phyloP scores from a whole-genome alignment of 1,140 invertebrate species.

The Drosophila orena region DNA sequence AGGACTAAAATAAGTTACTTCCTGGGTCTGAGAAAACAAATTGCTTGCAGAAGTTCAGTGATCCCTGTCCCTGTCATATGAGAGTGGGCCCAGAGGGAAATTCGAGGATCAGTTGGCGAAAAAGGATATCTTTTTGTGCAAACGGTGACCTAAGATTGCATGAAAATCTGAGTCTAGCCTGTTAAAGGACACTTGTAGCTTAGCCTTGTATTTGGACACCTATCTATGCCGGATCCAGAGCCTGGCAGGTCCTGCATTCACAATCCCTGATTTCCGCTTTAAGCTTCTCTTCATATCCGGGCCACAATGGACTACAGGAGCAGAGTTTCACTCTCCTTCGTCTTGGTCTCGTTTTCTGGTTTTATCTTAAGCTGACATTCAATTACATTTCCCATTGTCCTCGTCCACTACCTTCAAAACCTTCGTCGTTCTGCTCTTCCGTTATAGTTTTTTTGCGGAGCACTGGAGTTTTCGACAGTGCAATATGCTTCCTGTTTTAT shows the following conservation, averaged over 20 bases:
- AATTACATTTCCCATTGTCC: slow-evolving; percentile 79
- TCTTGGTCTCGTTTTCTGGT: slow-evolving; percentile 62
- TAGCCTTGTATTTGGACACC: slow-evolving; percentile 83
- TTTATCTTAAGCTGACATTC: slow-evolving; percentile 81
- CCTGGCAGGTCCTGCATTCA: slow-evolving; percentile 19
- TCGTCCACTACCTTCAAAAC: slow-evolving; percentile 34
- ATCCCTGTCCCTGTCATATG: slow-evolving; percentile 44
- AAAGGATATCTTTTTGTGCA: slow-evolving; percentile 11
- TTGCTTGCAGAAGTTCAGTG: slow-evolving; percentile 60
- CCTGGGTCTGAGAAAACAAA: slow-evolving; percentile 64
- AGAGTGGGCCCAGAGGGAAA: slow-evolving; percentile 6
- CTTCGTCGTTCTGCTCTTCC: slow-evolving; percentile 7
- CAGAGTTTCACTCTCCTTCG: slow-evolving; percentile 44
- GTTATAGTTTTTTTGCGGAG: slow-evolving; percentile 47
- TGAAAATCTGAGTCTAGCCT: slow-evolving; percentile 57
- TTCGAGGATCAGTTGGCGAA: slow-evolving; percentile 8
- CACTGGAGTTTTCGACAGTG: slow-evolving; percentile 50
- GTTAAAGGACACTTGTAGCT: slow-evolving; percentile 79
- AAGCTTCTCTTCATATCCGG: slow-evolving; percentile 75
- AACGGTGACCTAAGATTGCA: slow-evolving; percentile 72
- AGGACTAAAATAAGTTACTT: slow-evolving; percentile 73
- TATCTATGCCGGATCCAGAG: slow-evolving; percentile 38
- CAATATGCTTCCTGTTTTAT: slow-evolving; percentile 50
- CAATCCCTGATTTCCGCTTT: slow-evolving; percentile 8
- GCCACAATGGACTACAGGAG: slow-evolving; percentile 50